A percentile compares a stretch with the other conserved stretches of the same genome.
These are phyloP conservation scores for Oxyteleia sp. DNA, from an alignment of 2,888 invertebrate species.

Conservation along the genomic window DNA sequence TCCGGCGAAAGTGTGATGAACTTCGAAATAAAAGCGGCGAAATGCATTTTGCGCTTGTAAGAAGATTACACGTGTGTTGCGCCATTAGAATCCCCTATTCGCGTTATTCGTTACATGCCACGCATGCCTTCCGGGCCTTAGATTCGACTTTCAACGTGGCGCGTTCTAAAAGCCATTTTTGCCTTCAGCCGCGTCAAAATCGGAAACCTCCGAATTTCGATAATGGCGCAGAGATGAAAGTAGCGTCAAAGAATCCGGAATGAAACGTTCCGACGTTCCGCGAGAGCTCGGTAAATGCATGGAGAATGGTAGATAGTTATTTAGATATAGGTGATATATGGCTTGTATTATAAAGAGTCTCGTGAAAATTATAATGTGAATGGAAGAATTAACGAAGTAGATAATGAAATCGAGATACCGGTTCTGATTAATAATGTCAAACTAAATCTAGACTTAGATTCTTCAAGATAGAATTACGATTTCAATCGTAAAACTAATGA, in stretches of 20 bases:
- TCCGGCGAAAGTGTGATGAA: conserved; percentile 27
- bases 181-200: conserved; percentile 60
- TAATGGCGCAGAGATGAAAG: conserved; percentile 56
- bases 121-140: conserved; percentile 43
- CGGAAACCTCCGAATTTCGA: conserved; percentile 60
- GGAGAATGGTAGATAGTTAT: too few relatives aligned
- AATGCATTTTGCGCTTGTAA: conserved; percentile 46
- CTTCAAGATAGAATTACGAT: too few relatives aligned
- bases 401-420: too few relatives aligned
- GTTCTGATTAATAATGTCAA: too few relatives aligned
- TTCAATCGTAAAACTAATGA: too few relatives aligned
- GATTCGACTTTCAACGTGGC: conserved; percentile 48
- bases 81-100: conserved; percentile 27
- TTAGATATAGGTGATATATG: too few relatives aligned
- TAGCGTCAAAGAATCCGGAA: conserved; percentile 42
- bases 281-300: too few relatives aligned
- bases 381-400: too few relatives aligned
- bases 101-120: conserved; percentile 47
- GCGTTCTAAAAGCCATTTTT: conserved; percentile 61
- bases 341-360: too few relatives aligned
- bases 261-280: not conserved
- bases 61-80: conserved; percentile 35
- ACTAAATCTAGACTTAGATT: too few relatives aligned
- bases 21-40: conserved; percentile 26
- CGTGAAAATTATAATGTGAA: too few relatives aligned